Evolutionary conservation across 2,113 vertebrate species (phyloP), one percentile per base, ranked within the genome.

Genomic region (Eclectus roratus): DNA sequence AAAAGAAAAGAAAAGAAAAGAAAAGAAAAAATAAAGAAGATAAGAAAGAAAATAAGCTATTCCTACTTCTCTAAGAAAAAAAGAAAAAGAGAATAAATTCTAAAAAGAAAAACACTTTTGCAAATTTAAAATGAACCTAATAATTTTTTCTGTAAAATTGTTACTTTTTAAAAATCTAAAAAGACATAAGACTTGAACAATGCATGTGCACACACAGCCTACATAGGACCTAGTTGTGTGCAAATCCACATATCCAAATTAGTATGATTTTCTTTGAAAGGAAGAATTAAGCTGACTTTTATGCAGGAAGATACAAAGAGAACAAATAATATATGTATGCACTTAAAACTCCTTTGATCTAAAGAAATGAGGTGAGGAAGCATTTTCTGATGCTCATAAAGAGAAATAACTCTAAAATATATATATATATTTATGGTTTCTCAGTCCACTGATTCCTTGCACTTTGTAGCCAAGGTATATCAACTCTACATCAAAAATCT

Each of bases 241-340:
- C 49, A 83, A 89, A 94, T 83, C 63, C 66, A 76, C 29, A 43
- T 87, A 79, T 80, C 66, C 72, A 93, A 60, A 91, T 85, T 47
- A 95, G 17, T 55, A 28, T 83, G 74, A 79, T 92, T 91, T 93
- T 72, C 71, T 94, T 76, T 96, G 52, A 93, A 76, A 93, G 41
- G 39, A 82, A 49, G 63, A 88, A 91, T 95, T 92, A 93, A 92
- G 65, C 24, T 68, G 49, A 88, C 31, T 92, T 91, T 93, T 70
- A 78, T 61, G 11, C 35, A 53, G 17, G 84, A 52, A 35, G 33
- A 7, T 71, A 50, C 37, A 76, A 64, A 63, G n/a, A 92, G 71
- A 92, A 89, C 39, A 92, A 86, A 86, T 43, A 93, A 52, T 27
- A 7, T 85, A 90, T 71, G 37, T 35, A 61, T 20, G 65, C 12